Evolutionary conservation across 2,113 vertebrate species (phyloP), one percentile per base, ranked within the genome.

Genomic region (Trachemys scripta): DNA sequence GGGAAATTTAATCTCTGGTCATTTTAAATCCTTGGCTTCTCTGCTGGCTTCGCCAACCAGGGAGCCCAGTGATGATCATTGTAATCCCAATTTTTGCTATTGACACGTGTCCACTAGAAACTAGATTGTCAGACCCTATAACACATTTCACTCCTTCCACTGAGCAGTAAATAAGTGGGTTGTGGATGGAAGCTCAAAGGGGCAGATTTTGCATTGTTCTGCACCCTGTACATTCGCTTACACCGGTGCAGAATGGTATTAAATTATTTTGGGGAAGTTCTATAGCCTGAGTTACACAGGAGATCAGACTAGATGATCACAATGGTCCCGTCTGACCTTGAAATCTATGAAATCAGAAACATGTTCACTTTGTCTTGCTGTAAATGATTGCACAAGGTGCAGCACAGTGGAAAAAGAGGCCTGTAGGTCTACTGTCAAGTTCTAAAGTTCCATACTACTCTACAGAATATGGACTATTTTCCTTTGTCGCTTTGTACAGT

Each of bases 131-230:
- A 35, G 35, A 6, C 75, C 19, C 5, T 1, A 1, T 38, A 20
- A 2, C 8, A 59, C 2, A 1, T 80, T 90, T 31, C 0, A 3
- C 69, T 51, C 1, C 0, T 17, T n/a, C 53, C 0, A 1, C 35
- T 49, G 65, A 56, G 54, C 62, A 50, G 54, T 56, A 47, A 17
- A 29, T 49, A 51, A 45, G 5, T 2, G 29, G 83, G 51, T 22
- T 56, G 75, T 76, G 59, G 54, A 78, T 85, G 85, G 56, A 54
- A 47, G 53, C 62, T 14, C 3, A 17, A 19, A 50, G 82, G 27
- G 53, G 10, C 42, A 25, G 75, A 24, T 42, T 42, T 87, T 47
- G 8, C 51, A 29, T 38, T 78, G 47, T 85, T 27, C 8, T 29
- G 82, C 69, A 14, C 0, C 0, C 0, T 11, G 42, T 49, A 65